Percentiles rank a stretch among this genome's conserved stretches.
phyloP scores from a whole-genome alignment of 1,140 invertebrate species.

The Berghia stephanieae region DNA sequence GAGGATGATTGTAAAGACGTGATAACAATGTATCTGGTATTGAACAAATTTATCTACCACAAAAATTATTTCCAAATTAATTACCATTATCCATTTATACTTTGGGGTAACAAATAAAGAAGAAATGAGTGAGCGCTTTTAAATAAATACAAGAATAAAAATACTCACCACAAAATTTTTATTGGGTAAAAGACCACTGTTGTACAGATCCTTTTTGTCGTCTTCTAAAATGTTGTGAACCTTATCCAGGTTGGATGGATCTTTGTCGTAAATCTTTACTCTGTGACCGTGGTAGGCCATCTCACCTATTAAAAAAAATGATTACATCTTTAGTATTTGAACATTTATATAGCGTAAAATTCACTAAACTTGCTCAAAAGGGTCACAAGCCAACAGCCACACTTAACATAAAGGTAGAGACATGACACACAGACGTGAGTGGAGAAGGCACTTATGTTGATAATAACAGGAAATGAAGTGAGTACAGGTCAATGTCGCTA shows the following conservation, averaged over 20 bases:
- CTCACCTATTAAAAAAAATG: constrained; percentile 58
- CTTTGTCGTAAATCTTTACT: constrained; percentile 67
- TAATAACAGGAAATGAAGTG: no score
- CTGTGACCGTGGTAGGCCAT: constrained; percentile 70
- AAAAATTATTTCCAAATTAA: background rate
- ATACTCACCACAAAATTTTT: constrained; percentile 66
- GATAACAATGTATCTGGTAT: background rate
- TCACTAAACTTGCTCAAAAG: no score
- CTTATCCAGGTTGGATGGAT: constrained; percentile 60
- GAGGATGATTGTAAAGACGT: background rate
- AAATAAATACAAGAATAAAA: no score
- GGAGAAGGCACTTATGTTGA: no score
- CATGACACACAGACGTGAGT: no score
- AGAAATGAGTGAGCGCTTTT: no score
- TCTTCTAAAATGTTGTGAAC: constrained; percentile 64
- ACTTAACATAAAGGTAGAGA: no score
- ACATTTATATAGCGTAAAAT: no score
- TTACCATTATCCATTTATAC: background rate
- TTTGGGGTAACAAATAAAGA: background rate
- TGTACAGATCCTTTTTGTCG: constrained; percentile 63
- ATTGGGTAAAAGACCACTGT: constrained; percentile 65
- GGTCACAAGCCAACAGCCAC: no score
- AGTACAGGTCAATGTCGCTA: no score
- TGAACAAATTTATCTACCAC: background rate
- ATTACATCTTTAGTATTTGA: background rate